Conservation (phyloP, 2,888 invertebrate genomes). For the Acronicta psi region DNA sequence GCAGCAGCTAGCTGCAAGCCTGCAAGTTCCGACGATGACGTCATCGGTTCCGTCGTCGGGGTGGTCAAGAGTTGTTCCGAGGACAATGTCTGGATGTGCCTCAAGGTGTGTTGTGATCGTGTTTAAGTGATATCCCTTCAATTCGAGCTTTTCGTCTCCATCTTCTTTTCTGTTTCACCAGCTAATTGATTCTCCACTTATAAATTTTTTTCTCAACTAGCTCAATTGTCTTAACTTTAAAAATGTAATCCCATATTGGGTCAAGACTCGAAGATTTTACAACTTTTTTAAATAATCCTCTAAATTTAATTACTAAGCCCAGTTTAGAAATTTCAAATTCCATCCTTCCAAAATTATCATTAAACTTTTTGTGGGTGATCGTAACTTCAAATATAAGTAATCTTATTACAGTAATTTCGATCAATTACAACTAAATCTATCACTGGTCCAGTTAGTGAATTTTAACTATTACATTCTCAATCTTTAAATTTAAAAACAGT, state of each 20-base stretch:
- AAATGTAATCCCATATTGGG: not conserved
- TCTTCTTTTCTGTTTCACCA: not conserved
- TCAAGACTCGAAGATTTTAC: not conserved
- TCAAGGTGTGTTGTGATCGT: constrained; percentile 90
- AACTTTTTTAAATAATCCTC: not conserved
- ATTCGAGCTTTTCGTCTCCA: constrained; percentile 6
- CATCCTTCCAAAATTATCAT: not conserved
- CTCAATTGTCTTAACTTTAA: not conserved
- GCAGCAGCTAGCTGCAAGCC: constrained; percentile 84
- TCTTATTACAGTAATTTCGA: not conserved
- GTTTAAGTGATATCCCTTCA: constrained; percentile 55
- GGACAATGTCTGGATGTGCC: constrained; percentile 91
- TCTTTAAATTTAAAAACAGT: not conserved
- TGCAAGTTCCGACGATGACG: constrained; percentile 86
- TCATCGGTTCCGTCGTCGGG: constrained; percentile 90
- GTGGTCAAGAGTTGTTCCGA: constrained; percentile 92
- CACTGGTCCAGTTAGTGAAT: too few relatives aligned
- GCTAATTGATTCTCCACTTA: not conserved
- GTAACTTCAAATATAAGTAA: not conserved
- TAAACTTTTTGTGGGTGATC: not conserved
- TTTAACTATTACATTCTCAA: too few relatives aligned
- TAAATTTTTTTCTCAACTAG: not conserved
- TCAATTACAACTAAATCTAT: too few relatives aligned
- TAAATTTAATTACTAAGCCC: not conserved
- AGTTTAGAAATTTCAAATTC: not conserved